Evolutionary conservation across 2,113 vertebrate species (phyloP).

Genomic region (Tachysurus fulvidraco): DNA sequence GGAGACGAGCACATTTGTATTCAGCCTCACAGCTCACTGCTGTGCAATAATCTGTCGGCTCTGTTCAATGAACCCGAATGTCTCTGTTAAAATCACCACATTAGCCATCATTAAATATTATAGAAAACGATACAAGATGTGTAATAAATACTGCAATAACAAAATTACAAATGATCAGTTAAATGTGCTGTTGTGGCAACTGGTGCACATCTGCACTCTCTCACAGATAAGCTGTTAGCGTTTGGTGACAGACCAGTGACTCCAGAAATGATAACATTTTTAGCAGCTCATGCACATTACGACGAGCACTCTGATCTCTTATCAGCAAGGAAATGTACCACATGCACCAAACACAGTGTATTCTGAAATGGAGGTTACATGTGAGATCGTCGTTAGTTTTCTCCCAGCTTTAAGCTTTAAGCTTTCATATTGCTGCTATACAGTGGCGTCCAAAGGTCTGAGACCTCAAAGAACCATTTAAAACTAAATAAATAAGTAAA

Average conservation of each 20-base stretch:
- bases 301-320: slow-evolving; percentile 2
- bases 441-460: neutral
- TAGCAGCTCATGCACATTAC: slow-evolving; percentile 25
- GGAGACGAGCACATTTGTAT: slow-evolving; percentile 14
- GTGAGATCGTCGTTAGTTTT: neutral
- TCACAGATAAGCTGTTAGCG: slow-evolving; percentile 10
- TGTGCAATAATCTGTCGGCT: slow-evolving; percentile 8
- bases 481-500: too few species aligned
- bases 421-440: neutral
- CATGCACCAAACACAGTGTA: neutral
- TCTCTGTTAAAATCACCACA: slow-evolving; percentile 32
- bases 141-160: slow-evolving; percentile 23
- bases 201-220: slow-evolving; percentile 15
- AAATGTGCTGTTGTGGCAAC: slow-evolving; percentile 28
- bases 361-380: neutral
- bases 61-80: slow-evolving; percentile 26
- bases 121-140: neutral
- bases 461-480: neutral
- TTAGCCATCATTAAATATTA: slow-evolving; percentile 18
- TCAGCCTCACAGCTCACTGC: slow-evolving; percentile 22
- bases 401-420: neutral
- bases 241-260: slow-evolving; percentile 18
- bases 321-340: slow-evolving; percentile 8
- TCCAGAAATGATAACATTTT: slow-evolving; percentile 26
- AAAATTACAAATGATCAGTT: slow-evolving; percentile 30